These are phyloP conservation scores for Vimba vimba DNA, from an alignment of 2,113 vertebrate genomes.

Conservation along the genomic window DNA sequence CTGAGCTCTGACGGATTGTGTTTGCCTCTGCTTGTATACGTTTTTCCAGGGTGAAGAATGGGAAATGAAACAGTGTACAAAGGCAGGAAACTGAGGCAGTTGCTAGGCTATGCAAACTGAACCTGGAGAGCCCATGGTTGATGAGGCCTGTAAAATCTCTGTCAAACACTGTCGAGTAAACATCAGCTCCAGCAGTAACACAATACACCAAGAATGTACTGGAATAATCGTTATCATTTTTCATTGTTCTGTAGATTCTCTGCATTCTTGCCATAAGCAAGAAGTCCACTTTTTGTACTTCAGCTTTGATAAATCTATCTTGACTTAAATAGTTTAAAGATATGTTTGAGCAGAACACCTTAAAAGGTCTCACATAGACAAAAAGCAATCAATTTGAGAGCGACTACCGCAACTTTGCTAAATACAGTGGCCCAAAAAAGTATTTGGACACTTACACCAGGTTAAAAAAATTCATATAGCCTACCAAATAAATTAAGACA, in stretches of 20 bases:
- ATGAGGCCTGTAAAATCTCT: slow-evolving; percentile 1
- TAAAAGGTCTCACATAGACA: not conserved
- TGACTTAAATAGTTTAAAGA: not conserved
- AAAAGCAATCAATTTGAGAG: not conserved
- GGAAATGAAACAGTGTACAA: slow-evolving; percentile 67
- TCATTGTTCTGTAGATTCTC: slow-evolving; percentile 8
- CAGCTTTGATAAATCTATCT: not conserved
- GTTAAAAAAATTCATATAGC: not conserved
- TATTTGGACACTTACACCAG: not conserved
- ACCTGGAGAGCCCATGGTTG: not conserved
- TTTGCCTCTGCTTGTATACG: slow-evolving; percentile 7
- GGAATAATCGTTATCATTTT: not conserved
- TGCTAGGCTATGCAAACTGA: not conserved
- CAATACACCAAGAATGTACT: slow-evolving; percentile 14
- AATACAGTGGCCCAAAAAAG: not conserved
- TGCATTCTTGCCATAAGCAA: not conserved
- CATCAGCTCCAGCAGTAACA: slow-evolving; percentile 2
- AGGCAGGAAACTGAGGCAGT: slow-evolving; percentile 73
- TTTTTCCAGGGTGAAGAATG: slow-evolving; percentile 61
- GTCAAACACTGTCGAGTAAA: slow-evolving; percentile 20
- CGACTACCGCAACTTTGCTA: not conserved
- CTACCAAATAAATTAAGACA: not conserved
- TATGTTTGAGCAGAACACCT: not conserved
- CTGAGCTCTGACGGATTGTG: not conserved
- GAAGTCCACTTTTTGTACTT: not conserved